phyloP scores from a whole-genome alignment of 2,888 invertebrate genomes.

The Ganaspis brasiliensis region DNA sequence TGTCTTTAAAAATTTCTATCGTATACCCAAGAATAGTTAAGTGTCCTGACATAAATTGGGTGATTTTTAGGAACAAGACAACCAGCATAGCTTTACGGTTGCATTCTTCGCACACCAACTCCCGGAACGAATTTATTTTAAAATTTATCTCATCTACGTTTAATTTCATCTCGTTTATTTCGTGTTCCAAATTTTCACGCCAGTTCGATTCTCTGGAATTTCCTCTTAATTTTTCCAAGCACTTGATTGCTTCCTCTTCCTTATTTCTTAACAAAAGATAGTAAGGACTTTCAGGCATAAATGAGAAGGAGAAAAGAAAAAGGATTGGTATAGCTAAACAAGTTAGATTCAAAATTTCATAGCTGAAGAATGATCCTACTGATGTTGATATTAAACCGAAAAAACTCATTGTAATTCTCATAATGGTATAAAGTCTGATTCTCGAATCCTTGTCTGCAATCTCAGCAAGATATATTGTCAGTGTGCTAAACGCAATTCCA shows the following conservation, averaged over 20 bases:
- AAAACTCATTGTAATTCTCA: slow-evolving; percentile 81
- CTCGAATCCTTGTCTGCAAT: slow-evolving; percentile 83
- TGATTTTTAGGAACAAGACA: slow-evolving; percentile 83
- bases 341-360: slow-evolving; percentile 81
- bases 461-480: slow-evolving; percentile 84
- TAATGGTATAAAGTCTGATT: slow-evolving; percentile 83
- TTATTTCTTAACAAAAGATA: slow-evolving; percentile 82
- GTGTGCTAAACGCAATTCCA: slow-evolving; percentile 80
- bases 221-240: slow-evolving; percentile 82
- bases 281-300: slow-evolving; percentile 87
- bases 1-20: slow-evolving; percentile 84
- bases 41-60: slow-evolving; percentile 85
- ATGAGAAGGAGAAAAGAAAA: slow-evolving; percentile 83
- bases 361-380: slow-evolving; percentile 80
- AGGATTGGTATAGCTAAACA: slow-evolving; percentile 83
- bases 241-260: slow-evolving; percentile 82
- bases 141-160: slow-evolving; percentile 81
- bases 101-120: slow-evolving; percentile 81
- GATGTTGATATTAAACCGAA: slow-evolving; percentile 75
- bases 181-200: slow-evolving; percentile 81
- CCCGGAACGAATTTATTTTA: slow-evolving; percentile 59
- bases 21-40: slow-evolving; percentile 84
- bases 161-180: slow-evolving; percentile 82
- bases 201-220: slow-evolving; percentile 71
- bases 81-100: slow-evolving; percentile 84